phyloP scores from a whole-genome alignment of 2,888 invertebrate genomes.

The Seira musarum region DNA sequence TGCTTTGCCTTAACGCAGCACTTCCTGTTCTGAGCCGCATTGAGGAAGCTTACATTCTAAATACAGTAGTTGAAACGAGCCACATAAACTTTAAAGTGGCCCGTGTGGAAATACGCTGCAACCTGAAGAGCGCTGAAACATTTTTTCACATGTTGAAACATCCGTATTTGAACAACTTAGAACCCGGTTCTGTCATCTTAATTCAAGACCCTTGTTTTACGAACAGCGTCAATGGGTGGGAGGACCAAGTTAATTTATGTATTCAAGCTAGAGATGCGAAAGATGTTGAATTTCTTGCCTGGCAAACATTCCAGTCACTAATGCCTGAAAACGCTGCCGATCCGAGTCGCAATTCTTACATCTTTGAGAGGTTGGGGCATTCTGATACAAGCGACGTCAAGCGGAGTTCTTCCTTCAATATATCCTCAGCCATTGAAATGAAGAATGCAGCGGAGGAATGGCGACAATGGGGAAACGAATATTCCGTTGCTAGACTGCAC shows the following conservation, averaged over 20 bases:
- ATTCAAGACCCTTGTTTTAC: conserved; percentile 28
- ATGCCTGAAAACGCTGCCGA: not conserved
- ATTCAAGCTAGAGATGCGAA: not conserved
- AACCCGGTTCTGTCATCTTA: conserved; percentile 11
- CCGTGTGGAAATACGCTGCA: conserved; percentile 25
- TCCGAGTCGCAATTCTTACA: not conserved
- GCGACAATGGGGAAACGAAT: conserved; percentile 38
- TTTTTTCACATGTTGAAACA: not conserved
- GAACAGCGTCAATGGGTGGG: not conserved
- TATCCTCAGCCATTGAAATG: conserved; percentile 17
- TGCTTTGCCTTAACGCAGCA: conserved; percentile 17
- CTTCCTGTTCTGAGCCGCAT: conserved; percentile 20
- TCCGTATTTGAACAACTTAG: conserved; percentile 24
- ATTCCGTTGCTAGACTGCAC: conserved; percentile 20
- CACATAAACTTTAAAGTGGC: not conserved
- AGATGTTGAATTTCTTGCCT: conserved; percentile 11
- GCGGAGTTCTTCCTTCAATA: conserved; percentile 15
- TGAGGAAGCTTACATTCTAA: conserved; percentile 4
- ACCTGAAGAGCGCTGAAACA: conserved; percentile 6
- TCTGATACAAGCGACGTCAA: not conserved
- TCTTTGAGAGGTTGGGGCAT: not conserved
- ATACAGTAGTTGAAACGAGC: conserved; percentile 25
- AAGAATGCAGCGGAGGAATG: conserved; percentile 28
- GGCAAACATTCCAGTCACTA: not conserved
- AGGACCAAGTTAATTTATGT: not conserved